These are phyloP conservation scores for Hemaris fuciformis DNA, from an alignment of 2,888 invertebrate genomes.

Conservation along the genomic window DNA sequence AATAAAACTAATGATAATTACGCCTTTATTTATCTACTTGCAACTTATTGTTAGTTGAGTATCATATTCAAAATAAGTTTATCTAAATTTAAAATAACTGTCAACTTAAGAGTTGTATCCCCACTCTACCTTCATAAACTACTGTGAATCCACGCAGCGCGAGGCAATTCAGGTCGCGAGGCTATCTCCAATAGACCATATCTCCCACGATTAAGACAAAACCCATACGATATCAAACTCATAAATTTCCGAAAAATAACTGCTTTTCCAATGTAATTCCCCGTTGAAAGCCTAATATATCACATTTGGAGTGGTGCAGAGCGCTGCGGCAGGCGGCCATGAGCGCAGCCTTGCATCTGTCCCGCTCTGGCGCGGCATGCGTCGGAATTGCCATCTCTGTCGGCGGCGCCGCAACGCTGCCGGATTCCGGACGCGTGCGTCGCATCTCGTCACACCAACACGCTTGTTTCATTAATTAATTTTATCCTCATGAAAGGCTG, in stretches of 20 bases:
- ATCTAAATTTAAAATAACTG: no score
- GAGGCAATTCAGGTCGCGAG: no score
- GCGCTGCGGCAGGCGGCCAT: constrained; percentile 57
- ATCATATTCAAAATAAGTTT: no score
- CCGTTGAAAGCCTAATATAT: neutral
- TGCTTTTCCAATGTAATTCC: neutral
- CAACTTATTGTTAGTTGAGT: no score
- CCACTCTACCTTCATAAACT: no score
- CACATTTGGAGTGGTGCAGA: neutral
- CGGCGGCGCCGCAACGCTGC: constrained; percentile 57
- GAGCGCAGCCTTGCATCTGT: constrained; percentile 69
- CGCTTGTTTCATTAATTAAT: neutral
- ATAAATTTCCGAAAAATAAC: neutral
- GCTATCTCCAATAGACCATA: no score
- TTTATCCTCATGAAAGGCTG: neutral
- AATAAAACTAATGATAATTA: no score
- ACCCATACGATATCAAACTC: no score
- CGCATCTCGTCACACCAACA: constrained; percentile 19
- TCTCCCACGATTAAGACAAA: no score
- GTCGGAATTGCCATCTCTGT: constrained; percentile 44
- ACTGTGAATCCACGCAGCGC: no score
- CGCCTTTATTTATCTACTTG: no score
- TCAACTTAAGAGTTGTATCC: no score
- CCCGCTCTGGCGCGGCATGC: constrained; percentile 46
- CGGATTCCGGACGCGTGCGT: constrained; percentile 66